A percentile compares a stretch with the other conserved stretches of the same genome.
Evolutionary conservation across 2,113 vertebrate genomes (phyloP).

Genomic region (Anarhynchus alexandrinus): DNA sequence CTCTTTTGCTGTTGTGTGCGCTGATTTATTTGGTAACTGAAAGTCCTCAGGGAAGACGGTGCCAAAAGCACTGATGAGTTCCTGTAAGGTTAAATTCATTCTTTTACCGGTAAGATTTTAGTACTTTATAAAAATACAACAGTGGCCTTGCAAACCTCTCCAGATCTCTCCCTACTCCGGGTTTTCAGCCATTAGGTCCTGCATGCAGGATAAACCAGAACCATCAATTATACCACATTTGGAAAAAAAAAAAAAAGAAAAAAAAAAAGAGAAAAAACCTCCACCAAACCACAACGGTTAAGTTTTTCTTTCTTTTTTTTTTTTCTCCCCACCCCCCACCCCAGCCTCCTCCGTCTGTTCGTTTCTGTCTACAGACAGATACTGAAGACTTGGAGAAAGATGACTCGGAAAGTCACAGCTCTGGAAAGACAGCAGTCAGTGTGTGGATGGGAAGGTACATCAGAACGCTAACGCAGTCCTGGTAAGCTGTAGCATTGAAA

Average conservation of each 20-base stretch:
- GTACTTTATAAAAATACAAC: not conserved
- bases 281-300: not conserved
- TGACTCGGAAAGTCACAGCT: not conserved
- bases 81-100: constrained; percentile 11
- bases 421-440: not conserved
- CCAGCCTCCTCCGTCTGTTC: not conserved
- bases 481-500: not conserved
- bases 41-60: not conserved
- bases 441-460: not conserved
- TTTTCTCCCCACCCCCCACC: accelerated
- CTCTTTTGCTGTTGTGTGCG: not conserved
- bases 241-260: not conserved
- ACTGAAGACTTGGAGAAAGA: not conserved
- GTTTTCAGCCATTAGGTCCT: not conserved
- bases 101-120: not conserved
- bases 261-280: not conserved
- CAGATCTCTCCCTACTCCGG: not conserved
- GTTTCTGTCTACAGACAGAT: not conserved
- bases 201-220: not conserved
- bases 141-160: not conserved
- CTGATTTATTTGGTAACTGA: not conserved
- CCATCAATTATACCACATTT: not conserved
- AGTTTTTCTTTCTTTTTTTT: not conserved
- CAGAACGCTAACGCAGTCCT: not conserved
- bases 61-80: not conserved